Evolutionary conservation across 2,888 invertebrate genomes (phyloP).

Genomic region (Dione juno): DNA sequence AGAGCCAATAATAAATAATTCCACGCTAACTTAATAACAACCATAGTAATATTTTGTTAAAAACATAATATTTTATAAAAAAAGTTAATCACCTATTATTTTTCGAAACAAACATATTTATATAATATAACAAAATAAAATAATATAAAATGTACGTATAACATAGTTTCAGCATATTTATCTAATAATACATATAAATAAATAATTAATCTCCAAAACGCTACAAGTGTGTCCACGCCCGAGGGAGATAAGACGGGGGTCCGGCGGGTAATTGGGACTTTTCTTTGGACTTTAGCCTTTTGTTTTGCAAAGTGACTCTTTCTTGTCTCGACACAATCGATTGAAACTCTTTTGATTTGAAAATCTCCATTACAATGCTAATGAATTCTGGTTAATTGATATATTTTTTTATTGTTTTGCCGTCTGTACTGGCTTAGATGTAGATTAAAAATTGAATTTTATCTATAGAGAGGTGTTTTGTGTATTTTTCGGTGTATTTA

Average conservation of each 20-base stretch:
- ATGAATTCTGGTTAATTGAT: slow-evolving; percentile 21
- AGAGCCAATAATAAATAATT: too few species aligned
- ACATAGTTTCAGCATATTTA: too few species aligned
- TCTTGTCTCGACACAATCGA: slow-evolving; percentile 70
- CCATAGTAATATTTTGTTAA: too few species aligned
- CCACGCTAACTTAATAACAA: too few species aligned
- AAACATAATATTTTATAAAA: too few species aligned
- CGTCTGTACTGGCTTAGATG: background rate
- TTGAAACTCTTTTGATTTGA: slow-evolving; percentile 54
- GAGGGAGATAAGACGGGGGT: slow-evolving; percentile 46
- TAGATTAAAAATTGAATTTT: background rate
- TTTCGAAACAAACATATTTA: too few species aligned
- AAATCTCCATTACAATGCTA: slow-evolving; percentile 23
- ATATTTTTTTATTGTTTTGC: slow-evolving; percentile 8
- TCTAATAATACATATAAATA: too few species aligned
- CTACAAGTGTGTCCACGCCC: slow-evolving; percentile 53
- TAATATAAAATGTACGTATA: too few species aligned
- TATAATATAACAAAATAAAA: too few species aligned
- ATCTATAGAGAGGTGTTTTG: too few species aligned
- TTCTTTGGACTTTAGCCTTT: slow-evolving; percentile 71
- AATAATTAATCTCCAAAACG: slow-evolving; percentile 41
- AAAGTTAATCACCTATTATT: too few species aligned
- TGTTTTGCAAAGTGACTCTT: slow-evolving; percentile 81
- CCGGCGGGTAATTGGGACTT: slow-evolving; percentile 78
- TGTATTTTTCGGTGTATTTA: too few species aligned